A percentile compares a stretch with the other conserved stretches of the same genome.
These are phyloP conservation scores for Pseudomyrmex dendroicus DNA, from an alignment of 1,140 invertebrate genomes.

Conservation along the genomic window DNA sequence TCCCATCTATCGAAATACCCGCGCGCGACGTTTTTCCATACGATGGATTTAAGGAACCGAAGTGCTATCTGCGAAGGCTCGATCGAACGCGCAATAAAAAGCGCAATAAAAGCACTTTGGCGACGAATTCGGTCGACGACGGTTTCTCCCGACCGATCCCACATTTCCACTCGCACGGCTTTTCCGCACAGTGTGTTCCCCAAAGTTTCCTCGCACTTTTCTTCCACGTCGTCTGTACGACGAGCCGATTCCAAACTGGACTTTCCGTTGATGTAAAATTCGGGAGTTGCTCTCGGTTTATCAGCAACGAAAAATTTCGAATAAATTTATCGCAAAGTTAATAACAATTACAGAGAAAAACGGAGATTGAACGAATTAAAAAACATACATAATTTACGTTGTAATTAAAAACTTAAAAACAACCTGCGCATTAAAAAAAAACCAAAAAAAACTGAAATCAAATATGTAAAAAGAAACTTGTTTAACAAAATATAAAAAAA, in stretches of 20 bases:
- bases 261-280: slow-evolving; percentile 31
- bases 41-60: slow-evolving; percentile 52
- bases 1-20: slow-evolving; percentile 4
- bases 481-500: too few species aligned
- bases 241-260: slow-evolving; percentile 31
- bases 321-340: neutral
- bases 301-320: neutral
- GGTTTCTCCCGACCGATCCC: slow-evolving; percentile 47
- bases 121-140: slow-evolving; percentile 51
- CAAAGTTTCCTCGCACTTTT: neutral
- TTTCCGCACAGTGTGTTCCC: neutral
- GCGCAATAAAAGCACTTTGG: slow-evolving; percentile 52
- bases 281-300: neutral
- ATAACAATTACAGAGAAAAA: neutral
- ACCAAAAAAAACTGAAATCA: too few species aligned
- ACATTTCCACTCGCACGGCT: slow-evolving; percentile 32
- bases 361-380: too few species aligned
- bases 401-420: too few species aligned
- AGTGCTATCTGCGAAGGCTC: slow-evolving; percentile 56
- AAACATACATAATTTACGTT: too few species aligned
- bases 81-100: slow-evolving; percentile 57
- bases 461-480: too few species aligned
- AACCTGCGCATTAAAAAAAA: too few species aligned
- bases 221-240: neutral
- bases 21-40: slow-evolving; percentile 35